Evolutionary conservation across 2,797 vertebrate species (phyloP).

Genomic region (Toxotes lorentzi): DNA sequence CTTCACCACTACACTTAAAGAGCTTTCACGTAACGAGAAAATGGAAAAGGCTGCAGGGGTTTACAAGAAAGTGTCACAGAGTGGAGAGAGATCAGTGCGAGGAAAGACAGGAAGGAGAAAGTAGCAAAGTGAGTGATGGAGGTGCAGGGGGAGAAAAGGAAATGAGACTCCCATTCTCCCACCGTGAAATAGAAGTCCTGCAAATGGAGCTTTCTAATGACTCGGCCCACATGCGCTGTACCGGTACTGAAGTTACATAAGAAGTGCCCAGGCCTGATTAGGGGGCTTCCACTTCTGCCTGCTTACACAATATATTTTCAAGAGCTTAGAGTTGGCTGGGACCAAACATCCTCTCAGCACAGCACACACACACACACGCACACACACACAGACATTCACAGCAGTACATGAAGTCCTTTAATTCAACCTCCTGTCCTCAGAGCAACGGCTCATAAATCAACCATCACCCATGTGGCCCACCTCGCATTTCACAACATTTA

Average conservation of each 20-base stretch:
- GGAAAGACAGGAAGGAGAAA: constrained; percentile 13
- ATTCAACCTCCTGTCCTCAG: constrained; percentile 26
- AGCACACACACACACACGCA: constrained; percentile 15
- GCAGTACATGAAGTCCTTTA: constrained; percentile 19
- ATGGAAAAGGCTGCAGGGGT: constrained; percentile 30
- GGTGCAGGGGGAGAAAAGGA: constrained; percentile 10
- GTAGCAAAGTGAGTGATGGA: constrained; percentile 40
- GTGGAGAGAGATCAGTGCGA: constrained; percentile 13
- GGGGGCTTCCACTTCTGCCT: constrained; percentile 36
- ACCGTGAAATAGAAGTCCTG: constrained; percentile 15
- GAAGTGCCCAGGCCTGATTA: constrained; percentile 43
- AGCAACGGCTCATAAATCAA: constrained; percentile 57
- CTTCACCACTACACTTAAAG: constrained; percentile 10
- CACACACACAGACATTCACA: not conserved
- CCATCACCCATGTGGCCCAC: constrained; percentile 48
- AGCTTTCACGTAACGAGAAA: constrained; percentile 18
- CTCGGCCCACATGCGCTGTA: constrained; percentile 21
- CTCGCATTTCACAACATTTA: constrained; percentile 57
- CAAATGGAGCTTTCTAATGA: constrained; percentile 47
- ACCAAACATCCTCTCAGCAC: constrained; percentile 9
- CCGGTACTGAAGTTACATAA: constrained; percentile 47
- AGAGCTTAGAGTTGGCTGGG: not conserved
- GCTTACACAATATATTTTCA: constrained; percentile 54
- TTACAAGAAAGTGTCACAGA: constrained; percentile 26
- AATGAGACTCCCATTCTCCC: not conserved